Base-by-base conservation (phyloP, 1,140 invertebrate species). In the Drosophila prosaltans region DNA sequence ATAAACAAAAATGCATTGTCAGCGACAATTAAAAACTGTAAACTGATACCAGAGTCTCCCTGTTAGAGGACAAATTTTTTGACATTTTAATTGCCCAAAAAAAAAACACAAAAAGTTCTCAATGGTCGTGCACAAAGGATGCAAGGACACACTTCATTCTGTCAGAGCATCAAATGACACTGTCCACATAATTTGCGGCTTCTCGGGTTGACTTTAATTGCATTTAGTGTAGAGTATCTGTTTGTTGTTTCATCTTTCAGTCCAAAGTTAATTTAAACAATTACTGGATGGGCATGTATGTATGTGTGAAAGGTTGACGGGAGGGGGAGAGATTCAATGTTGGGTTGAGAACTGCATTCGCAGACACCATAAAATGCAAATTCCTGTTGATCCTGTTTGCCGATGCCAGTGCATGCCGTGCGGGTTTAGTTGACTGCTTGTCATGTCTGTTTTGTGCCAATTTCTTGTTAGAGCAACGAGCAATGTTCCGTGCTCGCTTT, bases 351-450 rank as follows among this genome's bases (percentile, higher is more conserved):
- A 75, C 61, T 77, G 83, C 85, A 90, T 84, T 84, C 71, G 69
- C 77, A 90, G 81, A 89, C 84, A 72, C 85, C 74, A 90, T 89
- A 86, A 88, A 86, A 90, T 90, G 86, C 86, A 90, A 90, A 90
- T 90, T 90, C 82, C 80, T 86, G 82, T 76, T 90, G 86, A 90
- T 90, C 88, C 88, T 83, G 83, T 90, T 90, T 78, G 78, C 78
- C 80, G 71, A 79, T 90, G 88, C 80, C 75, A 78, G 48, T 72
- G 81, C 86, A 90, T 90, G 72, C 83, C 57, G 65, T 45, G 71
- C 69, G 45, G 69, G 66, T 72, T 74, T 74, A 72, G 64, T 66
- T 51, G 57, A 32, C 58, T 48, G 6, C 78, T 69, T 89, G 71
- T 84, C 84, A 78, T 84, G 84, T 90, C 84, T 70, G 67, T 74